Base-by-base conservation (phyloP, 2,797 vertebrate species). In the Botia kubotai region DNA sequence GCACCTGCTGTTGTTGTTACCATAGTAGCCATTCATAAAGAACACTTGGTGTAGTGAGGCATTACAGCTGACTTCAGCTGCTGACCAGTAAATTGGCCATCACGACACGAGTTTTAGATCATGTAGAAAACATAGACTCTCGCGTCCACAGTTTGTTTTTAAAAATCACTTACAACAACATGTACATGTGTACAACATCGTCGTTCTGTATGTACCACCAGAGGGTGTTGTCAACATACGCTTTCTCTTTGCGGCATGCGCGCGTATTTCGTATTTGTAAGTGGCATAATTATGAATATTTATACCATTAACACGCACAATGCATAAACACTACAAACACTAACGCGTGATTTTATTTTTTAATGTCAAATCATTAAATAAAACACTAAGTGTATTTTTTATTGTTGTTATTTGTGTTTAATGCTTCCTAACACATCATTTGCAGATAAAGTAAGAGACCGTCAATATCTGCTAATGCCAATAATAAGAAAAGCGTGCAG, bases 1-100 rank as follows among this genome's bases (percentile, higher is more conserved):
- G 84, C 88, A 89, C 85, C 88, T 85, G 87, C 84, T 85, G 80
- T 79, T 81, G 62, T 58, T 57, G 86, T 89, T 88, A 76, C 86
- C 81, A 89, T 84, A 78, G 83, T 29, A 85, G 58, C 77, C 74
- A 77, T 83, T 86, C 77, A 85, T 71, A 73, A 80, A 57, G 68
- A 79, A 53, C 46, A 48, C 58, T 75, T 53, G 63, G 50, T 46
- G 72, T 77, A 55, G 67, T 72, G 76, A 72, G 33, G 14, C 63
- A 55, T 29, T 60, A 13, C 48, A 39, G 52, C 74, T 50, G 65
- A 80, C 73, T 33, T 53, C 43, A 52, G 43, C 36, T 52, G 62
- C 77, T 76, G n/a, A 77, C 29, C 43, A 33, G 6, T 29, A 43
- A 16, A 55, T 36, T 53, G 39, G 55, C 26, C 39, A 46, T 36